A percentile compares a stretch with the other conserved stretches of the same genome.
These are phyloP conservation scores for Stenchaetothrips biformis DNA, from an alignment of 2,888 invertebrate species.

Conservation along the genomic window DNA sequence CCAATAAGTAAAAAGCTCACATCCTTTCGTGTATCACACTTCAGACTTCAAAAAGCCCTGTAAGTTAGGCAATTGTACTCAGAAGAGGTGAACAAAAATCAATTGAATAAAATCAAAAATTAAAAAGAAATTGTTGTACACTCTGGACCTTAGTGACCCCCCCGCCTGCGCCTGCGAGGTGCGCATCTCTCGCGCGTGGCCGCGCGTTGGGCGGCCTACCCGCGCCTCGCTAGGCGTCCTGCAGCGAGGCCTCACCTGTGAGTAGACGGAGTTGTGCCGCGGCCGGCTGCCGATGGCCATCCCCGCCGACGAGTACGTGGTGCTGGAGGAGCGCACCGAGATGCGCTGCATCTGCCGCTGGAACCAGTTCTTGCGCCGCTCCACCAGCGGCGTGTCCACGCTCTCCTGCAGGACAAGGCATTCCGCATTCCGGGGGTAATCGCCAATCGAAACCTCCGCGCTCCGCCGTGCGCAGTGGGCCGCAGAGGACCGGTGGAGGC, in stretches of 20 bases:
- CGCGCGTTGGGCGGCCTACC: neutral
- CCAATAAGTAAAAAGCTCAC: too few relatives aligned
- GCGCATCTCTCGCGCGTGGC: too few relatives aligned
- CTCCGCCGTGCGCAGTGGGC: too few relatives aligned
- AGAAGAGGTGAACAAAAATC: too few relatives aligned
- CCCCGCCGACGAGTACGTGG: conserved; percentile 75
- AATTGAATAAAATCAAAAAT: too few relatives aligned
- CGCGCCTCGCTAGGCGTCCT: neutral
- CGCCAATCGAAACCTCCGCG: conserved; percentile 4
- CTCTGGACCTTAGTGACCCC: too few relatives aligned
- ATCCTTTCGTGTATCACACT: too few relatives aligned
- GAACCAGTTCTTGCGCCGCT: conserved; percentile 82
- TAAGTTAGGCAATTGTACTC: too few relatives aligned
- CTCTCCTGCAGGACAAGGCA: conserved; percentile 61
- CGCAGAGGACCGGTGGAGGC: too few relatives aligned
- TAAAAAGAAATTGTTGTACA: too few relatives aligned
- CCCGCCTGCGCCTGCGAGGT: too few relatives aligned
- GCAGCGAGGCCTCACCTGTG: conserved; percentile 39
- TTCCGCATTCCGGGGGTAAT: conserved; percentile 1
- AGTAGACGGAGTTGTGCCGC: conserved; percentile 71
- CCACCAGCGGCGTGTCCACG: conserved; percentile 82
- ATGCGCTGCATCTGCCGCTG: conserved; percentile 79
- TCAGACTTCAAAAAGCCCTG: too few relatives aligned
- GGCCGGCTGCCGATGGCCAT: conserved; percentile 62
- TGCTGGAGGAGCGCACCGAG: conserved; percentile 77